Percentiles rank a stretch among this genome's conserved stretches.
phyloP scores from a whole-genome alignment of 2,888 invertebrate species.

The Limenitis camilla region DNA sequence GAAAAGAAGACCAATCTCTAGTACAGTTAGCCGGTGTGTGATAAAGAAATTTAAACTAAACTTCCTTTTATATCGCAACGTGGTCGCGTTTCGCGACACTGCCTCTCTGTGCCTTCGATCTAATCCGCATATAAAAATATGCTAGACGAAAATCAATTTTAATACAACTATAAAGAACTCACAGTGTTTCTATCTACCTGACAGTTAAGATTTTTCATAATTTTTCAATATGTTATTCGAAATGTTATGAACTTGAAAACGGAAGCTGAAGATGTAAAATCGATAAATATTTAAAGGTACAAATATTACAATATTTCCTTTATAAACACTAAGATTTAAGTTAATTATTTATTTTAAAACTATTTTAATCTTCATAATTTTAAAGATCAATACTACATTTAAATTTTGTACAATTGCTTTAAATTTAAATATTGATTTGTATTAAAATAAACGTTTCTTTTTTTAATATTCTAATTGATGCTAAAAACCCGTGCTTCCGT shows the following conservation, averaged over 20 bases:
- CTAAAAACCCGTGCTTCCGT: too few relatives aligned
- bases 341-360: too few relatives aligned
- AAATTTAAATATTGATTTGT: too few relatives aligned
- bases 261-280: slow-evolving; percentile 30
- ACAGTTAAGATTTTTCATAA: slow-evolving; percentile 14
- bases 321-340: too few relatives aligned
- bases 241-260: slow-evolving; percentile 34
- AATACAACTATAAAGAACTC: neutral
- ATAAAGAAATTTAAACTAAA: slow-evolving; percentile 70
- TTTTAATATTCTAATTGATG: too few relatives aligned
- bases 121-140: slow-evolving; percentile 28
- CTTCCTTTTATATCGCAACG: slow-evolving; percentile 73
- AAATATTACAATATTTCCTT: too few relatives aligned
- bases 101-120: slow-evolving; percentile 50
- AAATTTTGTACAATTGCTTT: too few relatives aligned
- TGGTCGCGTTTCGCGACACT: slow-evolving; percentile 71
- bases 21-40: slow-evolving; percentile 57
- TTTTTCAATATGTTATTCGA: slow-evolving; percentile 18
- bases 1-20: slow-evolving; percentile 51
- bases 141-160: slow-evolving; percentile 25
- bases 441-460: too few relatives aligned
- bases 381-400: too few relatives aligned
- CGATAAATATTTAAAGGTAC: neutral
- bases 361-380: too few relatives aligned
- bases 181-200: neutral